A percentile compares a stretch with the other conserved stretches of the same genome.
Conservation (phyloP, 2,797 vertebrate species). For the Cephalopachus bancanus region DNA sequence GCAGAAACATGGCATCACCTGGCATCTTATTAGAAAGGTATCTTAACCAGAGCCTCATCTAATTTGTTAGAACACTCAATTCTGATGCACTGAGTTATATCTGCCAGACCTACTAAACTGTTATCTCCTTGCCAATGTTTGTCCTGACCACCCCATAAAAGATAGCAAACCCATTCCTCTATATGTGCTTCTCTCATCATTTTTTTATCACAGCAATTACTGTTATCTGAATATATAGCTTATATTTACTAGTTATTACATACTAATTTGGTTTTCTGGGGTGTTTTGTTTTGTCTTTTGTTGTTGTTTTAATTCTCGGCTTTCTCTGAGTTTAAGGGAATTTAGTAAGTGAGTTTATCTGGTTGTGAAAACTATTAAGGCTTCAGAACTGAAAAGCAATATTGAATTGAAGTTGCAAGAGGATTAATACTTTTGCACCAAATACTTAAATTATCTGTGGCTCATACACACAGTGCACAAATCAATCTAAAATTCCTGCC, state of each 20-base stretch:
- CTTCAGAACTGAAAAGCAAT: not conserved
- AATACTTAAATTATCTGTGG: not conserved
- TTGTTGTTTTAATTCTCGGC: not conserved
- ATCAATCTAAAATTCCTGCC: not conserved
- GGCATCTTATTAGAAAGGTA: not conserved
- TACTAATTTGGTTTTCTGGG: not conserved
- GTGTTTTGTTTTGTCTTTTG: too few species aligned
- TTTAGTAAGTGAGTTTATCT: not conserved
- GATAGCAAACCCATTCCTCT: not conserved
- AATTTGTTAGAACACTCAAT: not conserved
- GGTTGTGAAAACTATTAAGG: not conserved
- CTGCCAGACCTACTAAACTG: not conserved
- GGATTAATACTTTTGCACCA: not conserved
- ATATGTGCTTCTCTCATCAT: not conserved
- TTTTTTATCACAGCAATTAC: not conserved
- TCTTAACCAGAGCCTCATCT: not conserved
- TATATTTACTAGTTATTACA: not conserved
- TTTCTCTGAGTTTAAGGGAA: not conserved
- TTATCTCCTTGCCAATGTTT: not conserved
- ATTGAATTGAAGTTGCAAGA: not conserved
- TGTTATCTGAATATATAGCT: not conserved
- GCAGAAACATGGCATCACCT: not conserved
- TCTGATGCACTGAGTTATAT: not conserved
- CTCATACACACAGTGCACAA: rapidly evolving
- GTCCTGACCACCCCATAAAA: not conserved